A percentile compares a stretch with the other conserved stretches of the same genome.
Evolutionary conservation across 2,113 vertebrate genomes (phyloP).

Genomic region (Baryphthengus martii): DNA sequence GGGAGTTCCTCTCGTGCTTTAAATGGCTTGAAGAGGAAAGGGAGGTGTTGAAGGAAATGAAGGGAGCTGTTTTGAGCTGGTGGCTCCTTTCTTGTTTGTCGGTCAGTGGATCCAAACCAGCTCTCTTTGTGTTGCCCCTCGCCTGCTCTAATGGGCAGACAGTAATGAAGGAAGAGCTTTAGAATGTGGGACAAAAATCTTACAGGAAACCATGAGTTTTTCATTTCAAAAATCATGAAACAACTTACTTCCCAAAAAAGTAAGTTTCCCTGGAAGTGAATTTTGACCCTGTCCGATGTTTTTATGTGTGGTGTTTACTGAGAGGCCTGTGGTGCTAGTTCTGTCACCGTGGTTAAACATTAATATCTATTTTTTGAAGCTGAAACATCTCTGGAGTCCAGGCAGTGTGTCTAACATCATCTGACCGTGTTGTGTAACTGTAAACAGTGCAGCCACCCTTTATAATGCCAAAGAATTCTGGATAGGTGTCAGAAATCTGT

Average conservation of each 20-base stretch:
- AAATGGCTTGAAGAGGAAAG: background rate
- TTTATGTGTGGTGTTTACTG: accelerated
- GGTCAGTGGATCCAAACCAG: background rate
- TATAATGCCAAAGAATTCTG: background rate
- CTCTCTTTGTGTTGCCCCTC: background rate
- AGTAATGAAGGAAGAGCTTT: background rate
- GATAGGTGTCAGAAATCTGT: background rate
- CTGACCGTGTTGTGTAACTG: background rate
- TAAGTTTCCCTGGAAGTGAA: background rate
- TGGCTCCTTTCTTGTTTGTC: background rate
- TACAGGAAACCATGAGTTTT: background rate
- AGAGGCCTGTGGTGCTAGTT: background rate
- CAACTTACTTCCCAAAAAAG: background rate
- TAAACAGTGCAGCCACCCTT: background rate
- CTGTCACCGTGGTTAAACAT: accelerated
- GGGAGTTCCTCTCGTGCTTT: background rate
- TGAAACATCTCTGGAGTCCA: background rate
- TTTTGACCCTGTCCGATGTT: background rate
- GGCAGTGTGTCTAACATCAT: accelerated
- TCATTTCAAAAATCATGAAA: background rate
- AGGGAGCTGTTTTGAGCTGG: background rate
- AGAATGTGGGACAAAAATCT: background rate
- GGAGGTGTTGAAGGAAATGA: background rate
- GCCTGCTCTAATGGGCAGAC: accelerated
- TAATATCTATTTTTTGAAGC: background rate